Evolutionary conservation across 2,113 vertebrate species (phyloP).

Genomic region (Narcine bancroftii): DNA sequence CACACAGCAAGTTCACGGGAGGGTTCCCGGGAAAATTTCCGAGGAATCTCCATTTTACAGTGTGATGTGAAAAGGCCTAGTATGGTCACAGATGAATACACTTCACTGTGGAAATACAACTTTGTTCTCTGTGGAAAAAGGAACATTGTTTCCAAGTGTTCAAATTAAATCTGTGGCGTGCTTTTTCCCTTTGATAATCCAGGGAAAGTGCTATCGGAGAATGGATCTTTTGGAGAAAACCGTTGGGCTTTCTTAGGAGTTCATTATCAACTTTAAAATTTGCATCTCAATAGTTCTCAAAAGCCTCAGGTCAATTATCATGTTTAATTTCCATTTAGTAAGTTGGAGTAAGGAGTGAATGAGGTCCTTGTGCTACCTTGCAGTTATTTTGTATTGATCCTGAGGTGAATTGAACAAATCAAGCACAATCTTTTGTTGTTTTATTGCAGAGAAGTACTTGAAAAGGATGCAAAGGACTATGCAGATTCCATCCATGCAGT

Average conservation of each 20-base stretch:
- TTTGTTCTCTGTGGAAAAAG: not conserved
- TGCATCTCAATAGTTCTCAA: not conserved
- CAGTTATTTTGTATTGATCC: not conserved
- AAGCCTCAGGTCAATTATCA: not conserved
- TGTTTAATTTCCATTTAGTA: not conserved
- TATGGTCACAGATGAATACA: not conserved
- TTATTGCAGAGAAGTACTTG: constrained; percentile 80
- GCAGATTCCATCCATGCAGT: constrained; percentile 94
- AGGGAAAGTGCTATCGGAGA: not conserved
- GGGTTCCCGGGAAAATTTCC: no score
- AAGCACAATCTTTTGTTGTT: constrained; percentile 37
- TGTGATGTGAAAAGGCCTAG: no score
- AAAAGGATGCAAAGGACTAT: constrained; percentile 96
- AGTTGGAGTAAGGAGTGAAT: not conserved
- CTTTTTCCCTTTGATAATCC: not conserved
- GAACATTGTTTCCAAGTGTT: not conserved
- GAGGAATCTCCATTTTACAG: no score
- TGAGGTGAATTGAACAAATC: not conserved
- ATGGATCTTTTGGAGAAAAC: not conserved
- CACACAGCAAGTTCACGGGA: no score
- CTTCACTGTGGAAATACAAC: not conserved
- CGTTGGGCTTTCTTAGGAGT: no score
- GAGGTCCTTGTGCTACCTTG: not conserved
- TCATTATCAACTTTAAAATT: not conserved
- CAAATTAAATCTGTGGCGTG: not conserved